Percentiles rank a stretch among this genome's conserved stretches.
These are phyloP conservation scores for Leuctra nigra DNA, from an alignment of 2,888 invertebrate genomes.

Conservation along the genomic window DNA sequence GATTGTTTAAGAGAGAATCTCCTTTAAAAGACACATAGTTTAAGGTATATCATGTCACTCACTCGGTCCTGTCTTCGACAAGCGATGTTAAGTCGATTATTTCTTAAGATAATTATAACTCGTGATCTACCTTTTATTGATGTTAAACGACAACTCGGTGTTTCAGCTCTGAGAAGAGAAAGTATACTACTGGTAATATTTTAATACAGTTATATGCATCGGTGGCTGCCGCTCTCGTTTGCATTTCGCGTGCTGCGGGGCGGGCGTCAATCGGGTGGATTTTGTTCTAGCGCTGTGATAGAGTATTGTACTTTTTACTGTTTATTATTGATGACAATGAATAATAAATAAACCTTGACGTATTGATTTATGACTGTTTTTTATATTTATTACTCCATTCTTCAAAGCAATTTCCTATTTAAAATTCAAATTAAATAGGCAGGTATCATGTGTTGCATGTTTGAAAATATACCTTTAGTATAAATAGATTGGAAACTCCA, in stretches of 20 bases:
- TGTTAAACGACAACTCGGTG: not conserved
- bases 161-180: slow-evolving; percentile 9
- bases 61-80: not conserved
- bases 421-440: too few species aligned
- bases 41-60: too few species aligned
- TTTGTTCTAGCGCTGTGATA: slow-evolving; percentile 29
- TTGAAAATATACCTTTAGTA: too few species aligned
- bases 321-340: slow-evolving; percentile 22
- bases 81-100: not conserved
- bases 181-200: slow-evolving; percentile 26
- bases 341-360: slow-evolving; percentile 16
- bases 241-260: not conserved
- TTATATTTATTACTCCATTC: too few species aligned
- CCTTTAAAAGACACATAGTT: too few species aligned
- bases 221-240: not conserved
- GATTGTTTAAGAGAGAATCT: too few species aligned
- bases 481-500: too few species aligned
- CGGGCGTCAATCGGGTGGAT: slow-evolving; percentile 21
- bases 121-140: not conserved
- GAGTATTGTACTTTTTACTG: slow-evolving; percentile 29
- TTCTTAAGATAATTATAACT: too few species aligned
- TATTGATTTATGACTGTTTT: too few species aligned
- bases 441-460: too few species aligned
- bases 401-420: too few species aligned
- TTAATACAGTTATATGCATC: slow-evolving; percentile 24